These are phyloP conservation scores for Hirtodrosophila cameraria DNA, from an alignment of 2,888 invertebrate species.

Conservation along the genomic window DNA sequence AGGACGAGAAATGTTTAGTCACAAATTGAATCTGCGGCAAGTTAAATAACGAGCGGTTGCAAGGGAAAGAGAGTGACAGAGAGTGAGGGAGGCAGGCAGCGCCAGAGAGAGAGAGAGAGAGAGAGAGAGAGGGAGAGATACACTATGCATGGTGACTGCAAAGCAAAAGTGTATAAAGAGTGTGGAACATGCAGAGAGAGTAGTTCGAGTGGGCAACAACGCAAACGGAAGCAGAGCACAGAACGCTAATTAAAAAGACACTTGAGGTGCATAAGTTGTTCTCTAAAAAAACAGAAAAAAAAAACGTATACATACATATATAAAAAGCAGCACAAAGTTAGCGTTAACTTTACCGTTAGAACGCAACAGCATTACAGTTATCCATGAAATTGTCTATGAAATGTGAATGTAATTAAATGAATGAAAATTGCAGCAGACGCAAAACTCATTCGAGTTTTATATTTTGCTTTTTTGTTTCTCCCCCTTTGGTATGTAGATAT, in stretches of 20 bases:
- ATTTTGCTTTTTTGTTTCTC: not conserved
- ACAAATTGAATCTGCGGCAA: conserved; percentile 72
- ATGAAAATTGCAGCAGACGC: conserved; percentile 61
- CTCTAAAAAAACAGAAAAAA: conserved; percentile 5
- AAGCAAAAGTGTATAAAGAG: not conserved
- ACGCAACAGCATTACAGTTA: conserved; percentile 35
- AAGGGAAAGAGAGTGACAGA: not conserved
- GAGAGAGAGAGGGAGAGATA: not conserved
- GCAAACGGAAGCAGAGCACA: conserved; percentile 57
- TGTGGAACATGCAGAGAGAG: not conserved
- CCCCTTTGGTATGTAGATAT: not conserved
- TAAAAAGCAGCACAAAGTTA: conserved; percentile 16
- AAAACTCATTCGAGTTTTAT: not conserved
- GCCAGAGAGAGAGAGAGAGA: conserved; percentile 6
- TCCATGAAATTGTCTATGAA: conserved; percentile 79
- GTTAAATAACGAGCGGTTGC: conserved; percentile 63
- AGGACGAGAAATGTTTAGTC: conserved; percentile 73
- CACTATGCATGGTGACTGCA: not conserved
- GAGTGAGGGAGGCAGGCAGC: not conserved
- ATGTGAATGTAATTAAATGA: conserved; percentile 78
- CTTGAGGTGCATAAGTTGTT: conserved; percentile 53
- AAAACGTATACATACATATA: no score
- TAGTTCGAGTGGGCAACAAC: conserved; percentile 70
- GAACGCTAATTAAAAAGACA: conserved; percentile 82
- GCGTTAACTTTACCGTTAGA: conserved; percentile 42